These are phyloP conservation scores for Chiridota heheva DNA, from an alignment of 35 echinoderm and acorn worm species.

Conservation along the genomic window DNA sequence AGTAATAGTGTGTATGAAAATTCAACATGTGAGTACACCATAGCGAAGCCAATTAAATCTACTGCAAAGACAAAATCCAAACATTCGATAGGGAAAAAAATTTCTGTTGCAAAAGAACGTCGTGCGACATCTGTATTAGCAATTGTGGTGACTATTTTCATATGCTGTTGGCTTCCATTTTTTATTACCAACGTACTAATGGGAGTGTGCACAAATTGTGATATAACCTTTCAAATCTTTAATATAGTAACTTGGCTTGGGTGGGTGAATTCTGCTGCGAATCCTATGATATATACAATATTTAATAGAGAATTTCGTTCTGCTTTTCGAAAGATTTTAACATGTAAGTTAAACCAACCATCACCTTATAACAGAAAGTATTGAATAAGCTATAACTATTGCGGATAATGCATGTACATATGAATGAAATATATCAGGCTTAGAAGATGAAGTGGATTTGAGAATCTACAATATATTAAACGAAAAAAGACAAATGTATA, in stretches of 20 bases:
- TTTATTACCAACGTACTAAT: constrained; percentile 94
- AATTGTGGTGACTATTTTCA: constrained; percentile 89
- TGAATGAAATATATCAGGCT: no score
- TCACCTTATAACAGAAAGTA: constrained; percentile 30
- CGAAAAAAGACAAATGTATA: no score
- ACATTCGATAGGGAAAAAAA: constrained; percentile 60
- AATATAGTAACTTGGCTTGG: constrained; percentile 89
- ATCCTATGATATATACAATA: constrained; percentile 95
- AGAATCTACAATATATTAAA: no score
- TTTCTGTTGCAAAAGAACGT: constrained; percentile 92
- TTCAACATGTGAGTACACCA: constrained; percentile 12
- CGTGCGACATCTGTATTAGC: constrained; percentile 80
- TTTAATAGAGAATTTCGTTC: constrained; percentile 95
- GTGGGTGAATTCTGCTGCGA: constrained; percentile 85
- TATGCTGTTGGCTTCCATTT: constrained; percentile 95
- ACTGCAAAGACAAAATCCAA: background rate
- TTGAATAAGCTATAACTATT: no score
- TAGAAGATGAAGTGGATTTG: no score
- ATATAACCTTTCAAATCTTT: constrained; percentile 59
- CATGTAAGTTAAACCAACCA: constrained; percentile 36
- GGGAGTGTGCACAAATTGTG: constrained; percentile 52
- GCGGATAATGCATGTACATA: no score
- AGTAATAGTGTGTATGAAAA: constrained; percentile 27
- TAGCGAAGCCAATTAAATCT: background rate
- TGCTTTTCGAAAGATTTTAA: constrained; percentile 67